Percentiles rank a stretch among this genome's conserved stretches.
Conservation (phyloP, 2,113 vertebrate genomes). For the Scytalopus superciliaris region DNA sequence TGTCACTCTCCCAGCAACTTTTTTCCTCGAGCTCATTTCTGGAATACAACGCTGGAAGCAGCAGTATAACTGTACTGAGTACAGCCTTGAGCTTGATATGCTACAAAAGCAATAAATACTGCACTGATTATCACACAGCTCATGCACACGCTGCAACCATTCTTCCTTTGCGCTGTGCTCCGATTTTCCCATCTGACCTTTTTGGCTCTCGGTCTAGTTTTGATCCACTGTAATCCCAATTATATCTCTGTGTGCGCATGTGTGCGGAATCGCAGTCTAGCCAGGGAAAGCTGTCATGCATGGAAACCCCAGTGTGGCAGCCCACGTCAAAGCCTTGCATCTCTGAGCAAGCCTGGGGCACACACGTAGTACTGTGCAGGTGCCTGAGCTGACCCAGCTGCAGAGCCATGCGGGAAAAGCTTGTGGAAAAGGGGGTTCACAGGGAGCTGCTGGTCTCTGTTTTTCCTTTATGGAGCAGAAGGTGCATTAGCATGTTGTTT, state of each 20-base stretch:
- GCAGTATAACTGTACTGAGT: neutral
- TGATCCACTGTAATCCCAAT: conserved; percentile 31
- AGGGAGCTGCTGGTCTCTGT: neutral
- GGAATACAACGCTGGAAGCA: neutral
- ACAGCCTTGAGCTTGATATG: neutral
- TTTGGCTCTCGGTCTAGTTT: neutral
- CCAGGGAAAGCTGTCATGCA: neutral
- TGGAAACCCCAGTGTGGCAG: neutral
- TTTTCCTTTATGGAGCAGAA: rapidly evolving
- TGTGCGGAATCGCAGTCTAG: neutral
- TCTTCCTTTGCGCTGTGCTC: neutral
- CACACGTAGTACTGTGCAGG: rapidly evolving
- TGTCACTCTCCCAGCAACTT: neutral
- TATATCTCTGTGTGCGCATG: neutral
- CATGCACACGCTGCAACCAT: neutral
- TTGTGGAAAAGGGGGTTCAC: neutral
- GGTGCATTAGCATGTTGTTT: neutral
- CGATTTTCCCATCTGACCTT: neutral
- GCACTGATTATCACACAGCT: neutral
- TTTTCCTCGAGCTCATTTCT: neutral
- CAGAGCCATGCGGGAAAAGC: neutral
- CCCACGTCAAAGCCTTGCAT: neutral
- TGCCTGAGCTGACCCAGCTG: neutral
- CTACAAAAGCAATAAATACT: neutral
- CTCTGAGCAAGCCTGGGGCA: rapidly evolving